phyloP scores from a whole-genome alignment of 2,797 vertebrate genomes.

The Anisognathus igniventris region DNA sequence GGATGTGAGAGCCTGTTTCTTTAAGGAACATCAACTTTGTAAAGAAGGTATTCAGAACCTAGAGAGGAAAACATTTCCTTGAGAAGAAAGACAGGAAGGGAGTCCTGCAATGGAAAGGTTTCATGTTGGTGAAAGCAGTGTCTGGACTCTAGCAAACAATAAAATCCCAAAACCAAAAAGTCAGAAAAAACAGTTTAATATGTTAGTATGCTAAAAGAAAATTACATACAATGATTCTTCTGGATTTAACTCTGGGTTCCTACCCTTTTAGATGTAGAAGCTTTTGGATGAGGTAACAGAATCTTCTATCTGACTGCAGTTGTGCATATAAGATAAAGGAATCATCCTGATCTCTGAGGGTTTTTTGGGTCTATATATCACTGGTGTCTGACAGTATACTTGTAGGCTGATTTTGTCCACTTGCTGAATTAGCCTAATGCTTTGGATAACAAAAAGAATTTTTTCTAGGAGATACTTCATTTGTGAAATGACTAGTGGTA shows the following conservation, averaged over 20 bases:
- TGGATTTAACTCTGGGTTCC: neutral
- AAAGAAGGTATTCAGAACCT: neutral
- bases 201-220: neutral
- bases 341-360: rapidly evolving
- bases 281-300: neutral
- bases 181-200: neutral
- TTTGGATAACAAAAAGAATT: neutral
- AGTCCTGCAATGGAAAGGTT: neutral
- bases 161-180: neutral
- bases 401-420: neutral
- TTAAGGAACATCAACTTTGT: neutral
- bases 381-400: rapidly evolving
- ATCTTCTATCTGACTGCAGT: neutral
- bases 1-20: neutral
- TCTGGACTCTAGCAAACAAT: neutral
- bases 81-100: neutral
- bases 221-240: neutral
- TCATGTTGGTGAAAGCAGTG: neutral
- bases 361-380: neutral
- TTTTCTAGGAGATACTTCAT: neutral
- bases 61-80: neutral
- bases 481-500: neutral
- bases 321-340: neutral
- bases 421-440: neutral
- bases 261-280: neutral